These are phyloP conservation scores for Chlorospingus semifuscus DNA, from an alignment of 2,797 vertebrate species.

Conservation along the genomic window DNA sequence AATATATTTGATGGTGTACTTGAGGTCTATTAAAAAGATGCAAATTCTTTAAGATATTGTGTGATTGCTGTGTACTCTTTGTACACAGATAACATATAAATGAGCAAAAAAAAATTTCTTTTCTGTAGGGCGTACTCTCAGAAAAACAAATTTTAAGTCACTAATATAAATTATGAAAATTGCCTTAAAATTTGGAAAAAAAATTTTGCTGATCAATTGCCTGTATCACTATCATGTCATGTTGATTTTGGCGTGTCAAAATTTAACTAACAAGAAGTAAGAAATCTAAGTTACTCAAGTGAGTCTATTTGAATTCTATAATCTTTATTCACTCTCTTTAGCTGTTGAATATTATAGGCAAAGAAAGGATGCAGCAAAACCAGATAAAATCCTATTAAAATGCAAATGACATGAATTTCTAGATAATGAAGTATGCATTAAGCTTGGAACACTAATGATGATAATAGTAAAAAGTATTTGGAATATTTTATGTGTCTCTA, in stretches of 20 bases:
- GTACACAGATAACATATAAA: fast-evolving
- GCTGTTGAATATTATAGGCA: conserved; percentile 5
- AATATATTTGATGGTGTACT: not conserved
- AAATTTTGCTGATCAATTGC: not conserved
- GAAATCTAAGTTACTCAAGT: not conserved
- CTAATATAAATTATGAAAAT: not conserved
- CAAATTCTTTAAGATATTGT: not conserved
- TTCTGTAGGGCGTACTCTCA: not conserved
- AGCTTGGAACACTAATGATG: conserved; percentile 54
- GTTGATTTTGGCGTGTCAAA: not conserved
- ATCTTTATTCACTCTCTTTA: not conserved
- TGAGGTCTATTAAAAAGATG: not conserved
- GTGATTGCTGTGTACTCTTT: not conserved
- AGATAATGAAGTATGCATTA: conserved; percentile 61
- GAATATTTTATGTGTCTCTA: conserved; percentile 53
- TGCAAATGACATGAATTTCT: conserved; percentile 70
- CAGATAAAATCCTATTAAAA: conserved; percentile 68
- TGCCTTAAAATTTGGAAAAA: not conserved
- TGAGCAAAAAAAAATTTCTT: not conserved
- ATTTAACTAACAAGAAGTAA: not conserved
- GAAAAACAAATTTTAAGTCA: not conserved
- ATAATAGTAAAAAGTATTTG: conserved; percentile 57
- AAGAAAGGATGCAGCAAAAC: conserved; percentile 17
- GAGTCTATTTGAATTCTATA: not conserved
- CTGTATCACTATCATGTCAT: not conserved